Base-by-base conservation (phyloP, 2,797 vertebrate species). In the Jordanella pulchra region DNA sequence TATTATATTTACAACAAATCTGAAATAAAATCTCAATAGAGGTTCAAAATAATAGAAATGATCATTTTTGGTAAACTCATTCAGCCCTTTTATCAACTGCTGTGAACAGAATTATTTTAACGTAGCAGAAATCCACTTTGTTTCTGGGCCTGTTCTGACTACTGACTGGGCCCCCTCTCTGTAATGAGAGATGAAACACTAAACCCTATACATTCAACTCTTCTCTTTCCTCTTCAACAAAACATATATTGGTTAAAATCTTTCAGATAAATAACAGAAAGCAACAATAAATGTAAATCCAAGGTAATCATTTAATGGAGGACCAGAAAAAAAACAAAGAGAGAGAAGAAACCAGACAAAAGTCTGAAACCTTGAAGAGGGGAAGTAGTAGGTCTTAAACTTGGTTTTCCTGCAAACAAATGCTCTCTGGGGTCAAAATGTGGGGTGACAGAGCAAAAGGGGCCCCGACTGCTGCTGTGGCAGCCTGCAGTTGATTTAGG, bases 401-500 rank as follows among this genome's bases (percentile, higher is more conserved):
- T n/a, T 39, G 12, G 44, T 14, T 25, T 56, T 35, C 30, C 53
- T 58, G 27, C 76, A 75, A 73, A 83, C 73, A 81, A 69, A 84
- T 74, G 64, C 75, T 79, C 81, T 77, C 75, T 23, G 75, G 82
- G 82, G 85, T 92, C 84, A 88, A 89, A 86, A 88, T 87, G 87
- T 82, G 90, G 91, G 92, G 87, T 85, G 91, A 87, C 77, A 82
- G 83, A 90, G 83, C 66, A 71, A 82, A 69, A 90, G 86, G 60
- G 90, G 88, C 87, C 89, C 86, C 50, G 63, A 72, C 87, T 87
- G 82, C 86, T 87, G 81, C 86, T 86, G 79, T 63, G 75, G 77
- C 79, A 79, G 91, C 83, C 90, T 92, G 91, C 9, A 79, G 83
- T 90, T 93, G 90, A 94, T 95, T 94, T 94, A 93, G 86, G 87